Base-by-base conservation (phyloP, 2,888 invertebrate genomes). In the Cephus sareptanus region DNA sequence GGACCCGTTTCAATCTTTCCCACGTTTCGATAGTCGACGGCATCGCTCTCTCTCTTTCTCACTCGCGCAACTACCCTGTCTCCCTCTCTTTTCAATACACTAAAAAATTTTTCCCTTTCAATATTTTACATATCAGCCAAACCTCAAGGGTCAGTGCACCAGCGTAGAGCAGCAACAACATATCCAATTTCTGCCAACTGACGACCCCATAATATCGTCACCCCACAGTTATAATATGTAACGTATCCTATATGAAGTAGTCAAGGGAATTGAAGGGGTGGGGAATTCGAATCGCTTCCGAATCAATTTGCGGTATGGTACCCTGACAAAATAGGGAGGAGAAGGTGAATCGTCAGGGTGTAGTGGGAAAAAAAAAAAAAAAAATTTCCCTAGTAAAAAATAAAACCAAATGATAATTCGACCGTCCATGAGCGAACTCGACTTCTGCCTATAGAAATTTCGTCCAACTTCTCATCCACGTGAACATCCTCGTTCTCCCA, bases 21-120 rank as follows among this genome's bases (percentile, higher is more conserved):
- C 76, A 70, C 56, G 74, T 88, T 88, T 87, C 89, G 81, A 80
- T 82, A 83, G 80, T 80, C 84, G 83, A 82, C 82, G 79, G 77
- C 77, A 35, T 56, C 33, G n/a, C 30, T 74, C 31, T 23, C 30
- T 69, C 73, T 70, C 34, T 31, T 4, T 37, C 56, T 73, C 71
- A 23, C 34, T 33, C 31, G 13, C 71, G 0, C 33, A 23, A 3
- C 15, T 33, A 31, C 13, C 30, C 56, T 23, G 0, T 56, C 56
- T 23, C 56, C 23, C 9, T 56, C 56, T 56, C 56, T 56, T 9
- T 56, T 56, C 56, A 9, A 56, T 56, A 56, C 56, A 56, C 56
- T 23, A 23, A 56, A 56, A 15, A 1, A 56, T 56, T 56, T 23
- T 56, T 56, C 56, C 56, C 56, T 23, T 56, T 56, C 56, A 56